These are phyloP conservation scores for Isoperla grammatica DNA, from an alignment of 2,888 invertebrate species.

Conservation along the genomic window DNA sequence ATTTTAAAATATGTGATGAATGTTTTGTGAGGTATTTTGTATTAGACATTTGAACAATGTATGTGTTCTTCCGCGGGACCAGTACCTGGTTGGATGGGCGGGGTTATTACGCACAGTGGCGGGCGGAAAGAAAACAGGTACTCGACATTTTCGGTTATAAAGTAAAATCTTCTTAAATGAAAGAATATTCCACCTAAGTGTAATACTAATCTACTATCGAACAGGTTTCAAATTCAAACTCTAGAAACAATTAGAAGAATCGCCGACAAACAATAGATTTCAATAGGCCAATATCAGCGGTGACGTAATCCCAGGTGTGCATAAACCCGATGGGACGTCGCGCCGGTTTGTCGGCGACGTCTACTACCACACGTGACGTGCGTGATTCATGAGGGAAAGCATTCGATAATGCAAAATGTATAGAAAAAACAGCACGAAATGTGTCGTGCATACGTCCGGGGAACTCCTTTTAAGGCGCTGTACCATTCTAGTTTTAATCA, in stretches of 20 bases:
- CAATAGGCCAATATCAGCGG: background rate
- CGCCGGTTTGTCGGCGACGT: no score
- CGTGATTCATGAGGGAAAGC: slow-evolving; percentile 20
- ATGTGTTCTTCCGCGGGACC: slow-evolving; percentile 2
- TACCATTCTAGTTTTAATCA: background rate
- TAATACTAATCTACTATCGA: no score
- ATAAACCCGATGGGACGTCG: background rate
- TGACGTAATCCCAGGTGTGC: background rate
- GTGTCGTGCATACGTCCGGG: slow-evolving; percentile 13
- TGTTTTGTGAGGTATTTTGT: no score
- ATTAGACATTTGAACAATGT: background rate
- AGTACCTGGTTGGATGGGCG: slow-evolving; percentile 11
- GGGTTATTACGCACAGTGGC: slow-evolving; percentile 5
- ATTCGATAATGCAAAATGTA: slow-evolving; percentile 4
- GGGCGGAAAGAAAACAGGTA: background rate
- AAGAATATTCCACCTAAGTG: no score
- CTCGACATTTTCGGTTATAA: background rate
- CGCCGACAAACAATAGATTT: no score
- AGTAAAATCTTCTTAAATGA: background rate
- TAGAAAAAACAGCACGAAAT: slow-evolving; percentile 11
- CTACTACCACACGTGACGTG: background rate
- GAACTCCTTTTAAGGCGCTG: slow-evolving; percentile 24
- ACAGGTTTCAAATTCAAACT: no score
- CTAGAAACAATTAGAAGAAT: no score
- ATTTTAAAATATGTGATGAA: no score